phyloP scores from a whole-genome alignment of 2,113 vertebrate species.

The Gnathochromis pfefferi region DNA sequence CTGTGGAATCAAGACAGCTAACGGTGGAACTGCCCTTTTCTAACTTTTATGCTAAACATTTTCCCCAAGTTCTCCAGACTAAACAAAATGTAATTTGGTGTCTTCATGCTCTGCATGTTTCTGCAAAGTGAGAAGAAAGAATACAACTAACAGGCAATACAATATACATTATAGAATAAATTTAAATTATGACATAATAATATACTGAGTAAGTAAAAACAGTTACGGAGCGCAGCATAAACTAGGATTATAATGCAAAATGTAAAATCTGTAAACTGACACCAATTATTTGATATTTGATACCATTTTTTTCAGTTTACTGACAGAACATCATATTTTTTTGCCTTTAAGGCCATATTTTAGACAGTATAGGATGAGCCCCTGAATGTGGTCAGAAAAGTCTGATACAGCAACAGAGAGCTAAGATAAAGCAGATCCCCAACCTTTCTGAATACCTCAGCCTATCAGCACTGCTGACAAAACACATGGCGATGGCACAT shows the following conservation, averaged over 20 bases:
- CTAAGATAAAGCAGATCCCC: constrained; percentile 33
- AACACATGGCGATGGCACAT: background rate
- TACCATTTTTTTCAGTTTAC: background rate
- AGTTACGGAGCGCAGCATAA: background rate
- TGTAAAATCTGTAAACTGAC: background rate
- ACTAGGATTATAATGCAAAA: background rate
- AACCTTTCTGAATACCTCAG: background rate
- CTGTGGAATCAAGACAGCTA: background rate
- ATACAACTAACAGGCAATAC: background rate
- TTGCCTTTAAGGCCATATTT: background rate
- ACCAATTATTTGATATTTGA: background rate
- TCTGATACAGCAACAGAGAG: background rate
- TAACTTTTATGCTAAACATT: background rate
- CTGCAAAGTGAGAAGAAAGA: background rate
- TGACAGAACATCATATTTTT: background rate
- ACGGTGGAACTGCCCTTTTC: background rate
- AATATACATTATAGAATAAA: background rate
- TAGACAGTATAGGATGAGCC: background rate
- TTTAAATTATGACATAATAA: background rate
- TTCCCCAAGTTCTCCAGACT: background rate
- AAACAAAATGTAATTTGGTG: background rate
- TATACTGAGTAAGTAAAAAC: background rate
- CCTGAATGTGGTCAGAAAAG: constrained; percentile 8
- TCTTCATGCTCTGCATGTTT: background rate
- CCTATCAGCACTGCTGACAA: constrained; percentile 18